Evolutionary conservation across 2,797 vertebrate genomes (phyloP), one percentile per base, ranked within the genome.

Genomic region (Catostomus latipinnis): DNA sequence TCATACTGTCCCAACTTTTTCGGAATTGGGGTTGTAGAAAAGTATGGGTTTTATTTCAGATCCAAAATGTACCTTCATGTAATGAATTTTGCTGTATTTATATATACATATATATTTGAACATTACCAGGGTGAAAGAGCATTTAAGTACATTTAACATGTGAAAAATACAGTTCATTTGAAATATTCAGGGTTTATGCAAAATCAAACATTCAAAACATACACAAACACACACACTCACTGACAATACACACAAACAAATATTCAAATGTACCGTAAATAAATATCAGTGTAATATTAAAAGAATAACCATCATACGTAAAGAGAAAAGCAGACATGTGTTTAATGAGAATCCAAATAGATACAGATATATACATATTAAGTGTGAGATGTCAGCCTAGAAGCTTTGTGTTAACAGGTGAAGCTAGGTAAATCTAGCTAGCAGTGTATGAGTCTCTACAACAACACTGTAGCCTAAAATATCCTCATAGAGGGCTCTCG

Each of bases 391-490:
- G 85, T 84, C 62, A 5, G 16, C 11, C 66, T 71, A 53, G 10
- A 87, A 89, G 89, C 85, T 84, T 86, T 85, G 82, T 84, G 85
- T 88, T 57, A 78, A 80, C 88, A 90, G 85, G 83, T 88, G 78
- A 84, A 91, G 92, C 92, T 93, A 92, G 92, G 87, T 93, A 90
- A 92, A 94, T 92, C 90, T 92, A 93, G 91, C 91, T 88, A 84
- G 87, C 84, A 68, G 63, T 34, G 34, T 86, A 89, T 88, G 86
- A 81, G 85, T 85, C 84, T 87, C 84, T 92, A 74, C 77, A 85
- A 76, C 91, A 90, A 89, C 90, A 91, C 89, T 81, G 87, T 85
- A 87, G 88, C 90, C 87, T 91, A 88, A 71, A 86, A 80, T 86
- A 87, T 88, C 93, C 92, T 93, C 91, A 94, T 88, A 90, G 93